A percentile compares a stretch with the other conserved stretches of the same genome.
Evolutionary conservation across 2,888 invertebrate species (phyloP).

Genomic region (Eustalomyia histrio): DNA sequence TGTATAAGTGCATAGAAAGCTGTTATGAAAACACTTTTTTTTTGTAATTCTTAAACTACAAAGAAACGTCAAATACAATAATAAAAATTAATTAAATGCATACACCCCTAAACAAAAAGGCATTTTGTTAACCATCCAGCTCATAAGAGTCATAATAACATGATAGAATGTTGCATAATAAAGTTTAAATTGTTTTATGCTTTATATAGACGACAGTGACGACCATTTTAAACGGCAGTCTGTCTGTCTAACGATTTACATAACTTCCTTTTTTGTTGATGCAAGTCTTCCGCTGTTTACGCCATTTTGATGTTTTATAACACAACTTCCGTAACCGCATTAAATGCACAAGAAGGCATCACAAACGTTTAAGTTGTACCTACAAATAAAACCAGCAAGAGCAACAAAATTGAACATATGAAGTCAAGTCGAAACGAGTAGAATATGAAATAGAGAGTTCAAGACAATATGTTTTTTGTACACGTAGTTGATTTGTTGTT

Average conservation of each 20-base stretch:
- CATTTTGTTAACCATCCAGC: conserved; percentile 29
- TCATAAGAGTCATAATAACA: conserved; percentile 25
- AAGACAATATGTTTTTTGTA: conserved; percentile 24
- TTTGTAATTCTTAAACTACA: not conserved
- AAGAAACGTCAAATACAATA: conserved; percentile 38
- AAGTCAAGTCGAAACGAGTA: conserved; percentile 41
- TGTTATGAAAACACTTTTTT: not conserved
- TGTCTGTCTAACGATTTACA: conserved; percentile 50
- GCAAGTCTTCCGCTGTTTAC: conserved; percentile 68
- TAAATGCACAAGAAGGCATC: conserved; percentile 40
- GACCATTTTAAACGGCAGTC: conserved; percentile 22
- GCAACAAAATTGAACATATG: conserved; percentile 51
- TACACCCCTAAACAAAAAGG: conserved; percentile 44
- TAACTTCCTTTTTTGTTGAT: conserved; percentile 44
- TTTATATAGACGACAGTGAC: not conserved
- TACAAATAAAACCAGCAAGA: conserved; percentile 2
- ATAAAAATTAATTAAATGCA: conserved; percentile 58
- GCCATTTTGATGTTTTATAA: conserved; percentile 75
- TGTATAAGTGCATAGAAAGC: not conserved
- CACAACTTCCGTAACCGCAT: conserved; percentile 71
- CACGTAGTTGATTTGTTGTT: conserved; percentile 24
- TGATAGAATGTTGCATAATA: conserved; percentile 38
- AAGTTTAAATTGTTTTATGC: conserved; percentile 29
- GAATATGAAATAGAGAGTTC: conserved; percentile 39
- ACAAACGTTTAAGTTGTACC: conserved; percentile 38